Conservation (phyloP, 2,113 vertebrate genomes). For the Odontesthes bonariensis region DNA sequence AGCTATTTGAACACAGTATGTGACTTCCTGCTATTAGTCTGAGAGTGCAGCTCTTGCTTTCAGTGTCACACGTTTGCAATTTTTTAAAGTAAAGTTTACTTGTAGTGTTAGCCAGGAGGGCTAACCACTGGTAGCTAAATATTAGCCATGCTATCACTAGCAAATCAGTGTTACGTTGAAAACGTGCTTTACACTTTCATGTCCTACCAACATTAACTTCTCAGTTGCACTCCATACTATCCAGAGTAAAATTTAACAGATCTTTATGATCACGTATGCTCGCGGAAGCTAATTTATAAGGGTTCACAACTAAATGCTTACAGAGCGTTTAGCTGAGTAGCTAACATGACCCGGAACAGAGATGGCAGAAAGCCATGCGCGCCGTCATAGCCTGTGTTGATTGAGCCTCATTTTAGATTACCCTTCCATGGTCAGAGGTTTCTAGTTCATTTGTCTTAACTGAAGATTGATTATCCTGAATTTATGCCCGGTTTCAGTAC, state of each 20-base stretch:
- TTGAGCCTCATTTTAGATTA: constrained; percentile 32
- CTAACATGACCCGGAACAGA: constrained; percentile 27
- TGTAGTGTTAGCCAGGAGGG: constrained; percentile 23
- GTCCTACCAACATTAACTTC: neutral
- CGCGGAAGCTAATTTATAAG: neutral
- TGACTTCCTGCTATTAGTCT: neutral
- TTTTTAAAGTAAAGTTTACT: constrained; percentile 58
- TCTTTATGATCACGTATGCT: too few relatives aligned
- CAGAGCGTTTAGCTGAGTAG: constrained; percentile 7
- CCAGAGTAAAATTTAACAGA: neutral
- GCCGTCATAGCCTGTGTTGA: neutral
- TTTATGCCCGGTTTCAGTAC: too few relatives aligned
- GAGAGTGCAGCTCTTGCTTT: neutral
- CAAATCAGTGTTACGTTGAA: neutral
- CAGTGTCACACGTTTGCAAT: neutral
- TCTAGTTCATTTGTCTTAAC: too few relatives aligned
- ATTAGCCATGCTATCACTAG: constrained; percentile 45
- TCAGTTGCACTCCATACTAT: rapidly evolving
- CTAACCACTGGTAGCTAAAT: constrained; percentile 44
- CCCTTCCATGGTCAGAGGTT: neutral
- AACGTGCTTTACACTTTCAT: neutral
- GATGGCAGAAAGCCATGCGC: constrained; percentile 14
- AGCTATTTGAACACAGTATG: rapidly evolving
- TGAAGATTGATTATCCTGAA: too few relatives aligned
- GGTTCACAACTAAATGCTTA: neutral